Percentiles rank a stretch among this genome's conserved stretches.
These are phyloP conservation scores for Euplexia lucipara DNA, from an alignment of 2,888 invertebrate genomes.

Conservation along the genomic window DNA sequence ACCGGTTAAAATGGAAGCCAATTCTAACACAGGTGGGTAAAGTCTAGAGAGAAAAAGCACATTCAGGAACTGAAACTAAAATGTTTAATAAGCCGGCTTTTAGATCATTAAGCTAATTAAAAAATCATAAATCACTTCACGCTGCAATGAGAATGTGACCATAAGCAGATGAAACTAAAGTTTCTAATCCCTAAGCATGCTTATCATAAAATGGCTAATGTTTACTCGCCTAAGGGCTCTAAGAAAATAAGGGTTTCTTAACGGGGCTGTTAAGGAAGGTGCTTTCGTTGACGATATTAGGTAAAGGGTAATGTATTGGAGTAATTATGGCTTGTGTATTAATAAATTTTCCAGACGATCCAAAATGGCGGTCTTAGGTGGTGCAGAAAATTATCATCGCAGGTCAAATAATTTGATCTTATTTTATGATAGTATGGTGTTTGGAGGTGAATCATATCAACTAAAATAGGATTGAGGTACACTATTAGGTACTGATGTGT, in stretches of 20 bases:
- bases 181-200: slow-evolving; percentile 15
- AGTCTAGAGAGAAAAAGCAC: too few relatives aligned
- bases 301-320: slow-evolving; percentile 30
- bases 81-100: neutral
- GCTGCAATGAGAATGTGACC: neutral
- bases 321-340: slow-evolving; percentile 33
- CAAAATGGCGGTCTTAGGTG: slow-evolving; percentile 13
- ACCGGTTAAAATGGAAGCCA: too few relatives aligned
- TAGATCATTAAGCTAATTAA: neutral
- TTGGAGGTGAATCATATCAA: slow-evolving; percentile 9
- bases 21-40: too few relatives aligned
- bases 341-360: slow-evolving; percentile 29
- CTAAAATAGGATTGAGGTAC: too few relatives aligned
- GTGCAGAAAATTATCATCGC: slow-evolving; percentile 10
- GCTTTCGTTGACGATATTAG: slow-evolving; percentile 21
- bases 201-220: slow-evolving; percentile 18
- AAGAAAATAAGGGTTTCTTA: slow-evolving; percentile 22
- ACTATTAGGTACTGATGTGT: too few relatives aligned
- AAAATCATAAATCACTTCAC: neutral
- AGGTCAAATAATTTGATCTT: slow-evolving; percentile 13
- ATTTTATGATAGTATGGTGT: slow-evolving; percentile 1
- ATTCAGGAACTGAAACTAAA: neutral
- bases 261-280: slow-evolving; percentile 25
- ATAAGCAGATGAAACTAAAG: neutral
- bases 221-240: slow-evolving; percentile 14